These are phyloP conservation scores for Agelas oroides DNA, from an alignment of 37 sponge, comb jelly and placozoan species.

Conservation along the genomic window DNA sequence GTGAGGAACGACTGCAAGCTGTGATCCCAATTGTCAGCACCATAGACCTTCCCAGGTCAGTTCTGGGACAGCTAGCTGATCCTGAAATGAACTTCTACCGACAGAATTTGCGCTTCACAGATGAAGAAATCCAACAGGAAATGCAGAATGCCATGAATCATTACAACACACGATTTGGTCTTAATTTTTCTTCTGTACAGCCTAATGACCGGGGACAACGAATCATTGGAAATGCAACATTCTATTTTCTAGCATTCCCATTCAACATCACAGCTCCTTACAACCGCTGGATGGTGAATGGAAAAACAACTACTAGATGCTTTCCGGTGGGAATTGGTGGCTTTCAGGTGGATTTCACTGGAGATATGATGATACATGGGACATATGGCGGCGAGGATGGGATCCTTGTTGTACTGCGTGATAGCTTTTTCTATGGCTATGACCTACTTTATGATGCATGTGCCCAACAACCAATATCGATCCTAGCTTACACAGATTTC, in stretches of 20 bases:
- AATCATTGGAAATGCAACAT: not conserved
- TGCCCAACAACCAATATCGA: too few relatives aligned
- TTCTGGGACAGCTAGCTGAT: not conserved
- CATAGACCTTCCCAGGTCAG: too few relatives aligned
- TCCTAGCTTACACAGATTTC: too few relatives aligned
- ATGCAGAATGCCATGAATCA: not conserved
- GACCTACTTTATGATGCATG: not conserved
- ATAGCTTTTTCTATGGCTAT: not conserved
- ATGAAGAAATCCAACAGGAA: not conserved
- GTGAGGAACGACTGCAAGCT: too few relatives aligned
- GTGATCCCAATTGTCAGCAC: too few relatives aligned
- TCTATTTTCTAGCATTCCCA: not conserved
- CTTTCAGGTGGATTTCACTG: not conserved
- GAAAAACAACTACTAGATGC: not conserved
- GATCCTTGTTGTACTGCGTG: not conserved
- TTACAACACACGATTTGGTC: not conserved
- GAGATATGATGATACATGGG: not conserved
- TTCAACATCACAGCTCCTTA: too few relatives aligned
- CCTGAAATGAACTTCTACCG: constrained; percentile 4
- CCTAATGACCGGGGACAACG: not conserved
- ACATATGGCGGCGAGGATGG: not conserved
- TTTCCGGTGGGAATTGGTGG: not conserved
- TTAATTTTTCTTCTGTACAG: not conserved
- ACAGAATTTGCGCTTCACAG: not conserved
- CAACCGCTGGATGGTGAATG: not conserved